phyloP scores from a whole-genome alignment of 1,140 invertebrate genomes.

The Oscheius sp. region DNA sequence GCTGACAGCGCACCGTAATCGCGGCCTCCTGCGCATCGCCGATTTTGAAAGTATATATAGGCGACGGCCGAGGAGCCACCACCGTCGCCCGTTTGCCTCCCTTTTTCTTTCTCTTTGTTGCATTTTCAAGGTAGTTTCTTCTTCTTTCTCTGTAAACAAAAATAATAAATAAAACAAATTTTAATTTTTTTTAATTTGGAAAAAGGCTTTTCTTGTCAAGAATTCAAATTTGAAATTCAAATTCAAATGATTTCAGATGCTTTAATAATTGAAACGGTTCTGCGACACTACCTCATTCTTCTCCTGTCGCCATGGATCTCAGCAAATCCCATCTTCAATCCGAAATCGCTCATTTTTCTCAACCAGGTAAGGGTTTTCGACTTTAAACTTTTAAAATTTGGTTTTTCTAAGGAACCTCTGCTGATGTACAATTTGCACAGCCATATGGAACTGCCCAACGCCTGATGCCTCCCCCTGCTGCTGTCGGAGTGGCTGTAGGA shows the following conservation, averaged over 20 bases:
- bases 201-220: background rate
- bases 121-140: background rate
- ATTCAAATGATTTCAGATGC: too few species aligned
- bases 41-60: conserved; percentile 11
- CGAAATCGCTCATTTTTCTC: background rate
- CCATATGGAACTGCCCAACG: too few species aligned
- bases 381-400: background rate
- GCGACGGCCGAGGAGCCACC: background rate
- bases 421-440: too few species aligned
- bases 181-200: background rate
- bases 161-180: background rate
- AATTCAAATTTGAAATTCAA: background rate
- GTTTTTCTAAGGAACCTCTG: too few species aligned
- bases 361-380: too few species aligned
- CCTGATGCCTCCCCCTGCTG: too few species aligned
- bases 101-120: background rate
- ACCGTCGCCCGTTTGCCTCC: conserved; percentile 1
- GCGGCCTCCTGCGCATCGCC: background rate
- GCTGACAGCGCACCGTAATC: background rate
- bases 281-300: too few species aligned
- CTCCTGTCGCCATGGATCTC: too few species aligned
- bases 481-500: too few species aligned
- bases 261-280: too few species aligned
- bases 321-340: background rate
- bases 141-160: background rate